These are phyloP conservation scores for Amblyopsis rosae DNA, from an alignment of 2,113 vertebrate genomes.

Conservation along the genomic window DNA sequence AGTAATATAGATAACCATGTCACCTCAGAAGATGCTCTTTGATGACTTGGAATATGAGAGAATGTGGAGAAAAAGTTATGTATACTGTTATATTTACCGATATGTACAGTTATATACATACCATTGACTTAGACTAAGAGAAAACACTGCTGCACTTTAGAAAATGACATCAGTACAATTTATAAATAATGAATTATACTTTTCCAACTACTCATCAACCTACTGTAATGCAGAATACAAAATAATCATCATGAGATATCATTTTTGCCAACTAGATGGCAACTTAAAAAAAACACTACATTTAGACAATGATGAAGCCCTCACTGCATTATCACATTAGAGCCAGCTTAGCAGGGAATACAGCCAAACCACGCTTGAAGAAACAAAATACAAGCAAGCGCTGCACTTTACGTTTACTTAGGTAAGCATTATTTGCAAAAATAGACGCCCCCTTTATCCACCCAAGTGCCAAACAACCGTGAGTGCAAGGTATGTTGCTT, in stretches of 20 bases:
- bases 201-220: constrained; percentile 14
- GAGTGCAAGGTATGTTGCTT: constrained; percentile 17
- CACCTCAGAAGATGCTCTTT: constrained; percentile 4
- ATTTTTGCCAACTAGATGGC: background rate
- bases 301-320: constrained; percentile 22
- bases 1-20: constrained; percentile 28
- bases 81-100: too few species aligned
- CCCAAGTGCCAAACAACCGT: constrained; percentile 18
- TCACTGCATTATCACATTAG: constrained; percentile 30
- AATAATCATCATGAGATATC: background rate
- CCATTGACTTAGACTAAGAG: background rate
- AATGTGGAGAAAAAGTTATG: background rate
- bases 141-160: background rate
- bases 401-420: constrained; percentile 8
- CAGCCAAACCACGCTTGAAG: constrained; percentile 8
- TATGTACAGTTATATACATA: background rate
- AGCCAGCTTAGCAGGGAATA: constrained; percentile 1
- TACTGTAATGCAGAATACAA: constrained; percentile 14
- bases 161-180: background rate
- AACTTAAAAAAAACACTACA: background rate
- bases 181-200: constrained; percentile 6
- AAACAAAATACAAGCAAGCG: constrained; percentile 7
- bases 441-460: constrained; percentile 13
- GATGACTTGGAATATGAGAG: background rate
- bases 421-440: constrained; percentile 21